phyloP scores from a whole-genome alignment of 2,888 invertebrate genomes.

The Sarcophaga variegata region DNA sequence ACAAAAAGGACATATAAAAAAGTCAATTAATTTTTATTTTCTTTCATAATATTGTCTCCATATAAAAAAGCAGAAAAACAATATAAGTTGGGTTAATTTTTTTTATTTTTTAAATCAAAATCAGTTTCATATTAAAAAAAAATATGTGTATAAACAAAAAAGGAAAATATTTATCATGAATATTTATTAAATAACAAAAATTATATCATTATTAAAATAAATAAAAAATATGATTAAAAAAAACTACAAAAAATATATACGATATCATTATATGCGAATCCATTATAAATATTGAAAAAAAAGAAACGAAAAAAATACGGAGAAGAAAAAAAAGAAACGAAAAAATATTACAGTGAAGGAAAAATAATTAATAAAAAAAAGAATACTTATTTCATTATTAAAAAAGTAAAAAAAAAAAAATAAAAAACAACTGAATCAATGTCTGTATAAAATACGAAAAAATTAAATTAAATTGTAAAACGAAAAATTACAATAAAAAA shows the following conservation, averaged over 20 bases:
- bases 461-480: constrained; percentile 5
- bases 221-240: constrained; percentile 26
- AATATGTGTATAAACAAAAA: constrained; percentile 18
- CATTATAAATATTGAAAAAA: constrained; percentile 14
- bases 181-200: constrained; percentile 18
- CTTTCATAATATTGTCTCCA: background rate
- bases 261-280: constrained; percentile 22
- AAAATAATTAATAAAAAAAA: background rate
- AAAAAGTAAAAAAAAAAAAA: background rate
- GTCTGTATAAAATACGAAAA: constrained; percentile 66
- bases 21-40: constrained; percentile 23
- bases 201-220: constrained; percentile 37
- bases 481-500: constrained; percentile 9
- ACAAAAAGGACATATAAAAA: constrained; percentile 20
- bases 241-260: background rate
- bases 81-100: background rate
- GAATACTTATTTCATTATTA: background rate
- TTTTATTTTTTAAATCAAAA: background rate
- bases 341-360: background rate
- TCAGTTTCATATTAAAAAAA: background rate
- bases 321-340: constrained; percentile 6
- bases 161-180: constrained; percentile 3
- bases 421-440: constrained; percentile 26
- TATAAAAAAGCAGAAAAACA: background rate
- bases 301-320: background rate